Percentiles rank a stretch among this genome's conserved stretches.
These are phyloP conservation scores for Magallana gigas DNA, from an alignment of 1,140 invertebrate genomes.

Conservation along the genomic window DNA sequence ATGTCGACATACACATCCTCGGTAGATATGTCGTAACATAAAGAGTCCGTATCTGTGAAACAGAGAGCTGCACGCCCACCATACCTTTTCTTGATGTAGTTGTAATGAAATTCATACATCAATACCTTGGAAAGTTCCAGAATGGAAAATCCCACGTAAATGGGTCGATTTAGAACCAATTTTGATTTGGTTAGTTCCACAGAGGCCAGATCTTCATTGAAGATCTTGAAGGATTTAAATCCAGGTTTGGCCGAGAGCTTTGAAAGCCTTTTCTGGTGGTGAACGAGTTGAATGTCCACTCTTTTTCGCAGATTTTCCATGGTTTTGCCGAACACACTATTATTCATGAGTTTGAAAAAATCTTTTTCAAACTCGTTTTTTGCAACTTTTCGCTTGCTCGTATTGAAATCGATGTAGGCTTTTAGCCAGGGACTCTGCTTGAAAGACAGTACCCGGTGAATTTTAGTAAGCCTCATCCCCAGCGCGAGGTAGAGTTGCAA, in stretches of 20 bases:
- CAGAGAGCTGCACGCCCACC: slow-evolving; percentile 61
- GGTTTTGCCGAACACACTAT: slow-evolving; percentile 79
- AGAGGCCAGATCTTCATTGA: slow-evolving; percentile 65
- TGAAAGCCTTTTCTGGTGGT: slow-evolving; percentile 8
- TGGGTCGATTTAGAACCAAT: slow-evolving; percentile 64
- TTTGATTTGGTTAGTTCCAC: slow-evolving; percentile 41
- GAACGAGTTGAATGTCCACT: slow-evolving; percentile 67
- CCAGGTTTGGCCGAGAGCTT: slow-evolving; percentile 72
- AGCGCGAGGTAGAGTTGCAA: slow-evolving; percentile 52
- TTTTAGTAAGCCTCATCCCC: slow-evolving; percentile 52
- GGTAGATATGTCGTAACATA: slow-evolving; percentile 75
- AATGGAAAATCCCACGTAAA: slow-evolving; percentile 65
- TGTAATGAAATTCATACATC: slow-evolving; percentile 72
- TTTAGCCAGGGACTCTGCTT: slow-evolving; percentile 53
- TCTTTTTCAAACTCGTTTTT: slow-evolving; percentile 78
- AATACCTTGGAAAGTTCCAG: slow-evolving; percentile 66
- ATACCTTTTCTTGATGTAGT: slow-evolving; percentile 66
- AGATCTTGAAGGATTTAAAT: slow-evolving; percentile 70
- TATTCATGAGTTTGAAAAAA: slow-evolving; percentile 79
- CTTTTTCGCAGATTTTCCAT: slow-evolving; percentile 71
- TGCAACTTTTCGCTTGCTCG: slow-evolving; percentile 70
- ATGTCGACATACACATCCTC: slow-evolving; percentile 77
- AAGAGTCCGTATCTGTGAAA: slow-evolving; percentile 78
- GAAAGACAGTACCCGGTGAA: slow-evolving; percentile 51
- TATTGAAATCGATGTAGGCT: slow-evolving; percentile 56